Conservation (phyloP, 2,888 invertebrate genomes). For the Hypsopygia costalis region DNA sequence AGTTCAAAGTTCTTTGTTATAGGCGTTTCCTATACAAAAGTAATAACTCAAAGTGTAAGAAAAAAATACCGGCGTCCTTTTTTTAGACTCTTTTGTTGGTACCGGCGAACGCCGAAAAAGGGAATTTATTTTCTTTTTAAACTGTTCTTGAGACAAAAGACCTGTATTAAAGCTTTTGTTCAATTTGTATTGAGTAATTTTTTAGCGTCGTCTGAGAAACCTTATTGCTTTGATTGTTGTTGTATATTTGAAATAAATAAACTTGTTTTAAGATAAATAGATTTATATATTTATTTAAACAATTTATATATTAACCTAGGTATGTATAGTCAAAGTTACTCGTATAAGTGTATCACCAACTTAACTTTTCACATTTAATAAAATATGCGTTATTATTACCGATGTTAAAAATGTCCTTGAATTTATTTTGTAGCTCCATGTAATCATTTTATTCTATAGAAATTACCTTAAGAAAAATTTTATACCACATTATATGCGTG, state of each 20-base stretch:
- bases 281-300: too few species aligned
- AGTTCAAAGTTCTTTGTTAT: conserved; percentile 1
- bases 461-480: too few species aligned
- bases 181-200: conserved; percentile 8
- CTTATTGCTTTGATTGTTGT: conserved; percentile 2
- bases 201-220: not conserved
- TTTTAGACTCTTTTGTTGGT: conserved; percentile 2
- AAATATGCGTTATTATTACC: too few species aligned
- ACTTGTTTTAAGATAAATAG: not conserved
- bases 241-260: not conserved
- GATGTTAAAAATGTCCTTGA: too few species aligned
- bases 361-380: too few species aligned
- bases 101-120: conserved; percentile 6
- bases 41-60: conserved; percentile 10
- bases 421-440: too few species aligned
- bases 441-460: too few species aligned
- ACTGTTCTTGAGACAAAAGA: conserved; percentile 9
- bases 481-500: too few species aligned
- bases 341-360: too few species aligned
- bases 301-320: too few species aligned
- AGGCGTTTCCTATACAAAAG: conserved; percentile 9
- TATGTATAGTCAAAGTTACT: too few species aligned
- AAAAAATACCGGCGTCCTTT: conserved; percentile 5
- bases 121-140: conserved; percentile 4
- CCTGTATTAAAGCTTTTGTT: conserved; percentile 8